A percentile compares a stretch with the other conserved stretches of the same genome.
These are phyloP conservation scores for Ganaspis sp. DNA, from an alignment of 1,140 invertebrate species.

Conservation along the genomic window DNA sequence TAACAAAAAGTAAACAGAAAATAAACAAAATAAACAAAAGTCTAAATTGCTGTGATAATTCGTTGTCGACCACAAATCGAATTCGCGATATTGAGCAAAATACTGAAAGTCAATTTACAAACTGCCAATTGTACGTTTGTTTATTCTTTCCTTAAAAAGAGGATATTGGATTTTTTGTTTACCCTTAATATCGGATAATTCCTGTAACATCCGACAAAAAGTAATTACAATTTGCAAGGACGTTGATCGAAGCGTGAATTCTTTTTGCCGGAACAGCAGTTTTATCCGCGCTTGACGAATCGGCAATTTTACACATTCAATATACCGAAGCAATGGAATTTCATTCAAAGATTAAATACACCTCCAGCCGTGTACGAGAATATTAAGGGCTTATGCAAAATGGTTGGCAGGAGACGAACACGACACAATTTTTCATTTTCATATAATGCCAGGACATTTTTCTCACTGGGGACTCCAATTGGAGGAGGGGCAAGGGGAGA, in stretches of 20 bases:
- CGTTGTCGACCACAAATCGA: too few species aligned
- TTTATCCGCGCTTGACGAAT: background rate
- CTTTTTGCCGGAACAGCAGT: background rate
- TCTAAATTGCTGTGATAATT: too few species aligned
- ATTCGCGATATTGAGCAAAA: background rate
- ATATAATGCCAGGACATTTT: constrained; percentile 26
- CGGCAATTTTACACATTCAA: constrained; percentile 18
- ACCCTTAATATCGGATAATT: background rate
- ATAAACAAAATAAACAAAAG: too few species aligned
- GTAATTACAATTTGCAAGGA: constrained; percentile 14
- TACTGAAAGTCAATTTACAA: background rate
- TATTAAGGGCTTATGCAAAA: constrained; percentile 47
- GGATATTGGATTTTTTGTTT: background rate
- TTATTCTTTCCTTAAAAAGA: background rate
- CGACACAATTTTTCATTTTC: constrained; percentile 45
- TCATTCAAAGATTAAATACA: constrained; percentile 42
- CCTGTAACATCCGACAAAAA: background rate
- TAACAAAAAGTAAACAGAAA: too few species aligned
- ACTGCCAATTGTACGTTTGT: background rate
- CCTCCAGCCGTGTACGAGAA: constrained; percentile 38
- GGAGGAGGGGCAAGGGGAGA: background rate
- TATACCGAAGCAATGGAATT: constrained; percentile 15
- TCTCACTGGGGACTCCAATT: background rate
- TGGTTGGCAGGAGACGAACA: constrained; percentile 28
- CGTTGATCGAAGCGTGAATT: constrained; percentile 18